Percentiles rank a stretch among this genome's conserved stretches.
These are phyloP conservation scores for Macrosiphum euphorbiae DNA, from an alignment of 2,888 invertebrate genomes.

Conservation along the genomic window DNA sequence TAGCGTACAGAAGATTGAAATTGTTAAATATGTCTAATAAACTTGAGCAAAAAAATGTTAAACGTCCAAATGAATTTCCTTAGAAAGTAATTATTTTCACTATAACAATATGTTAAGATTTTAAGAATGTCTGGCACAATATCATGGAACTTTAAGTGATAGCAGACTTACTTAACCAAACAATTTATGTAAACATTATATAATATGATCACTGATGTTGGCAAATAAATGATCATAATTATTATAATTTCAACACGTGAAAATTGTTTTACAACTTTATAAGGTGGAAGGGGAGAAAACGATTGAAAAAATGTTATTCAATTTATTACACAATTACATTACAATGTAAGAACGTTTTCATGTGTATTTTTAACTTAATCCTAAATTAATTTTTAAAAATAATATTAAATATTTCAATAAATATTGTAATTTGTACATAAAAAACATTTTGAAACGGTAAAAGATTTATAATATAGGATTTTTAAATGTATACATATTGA, in stretches of 20 bases:
- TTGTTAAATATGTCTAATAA: conserved; percentile 21
- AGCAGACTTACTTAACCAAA: conserved; percentile 59
- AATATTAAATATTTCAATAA: not conserved
- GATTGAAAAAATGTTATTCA: not conserved
- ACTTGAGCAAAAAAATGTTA: conserved; percentile 34
- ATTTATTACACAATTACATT: not conserved
- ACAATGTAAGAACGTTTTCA: conserved; percentile 13
- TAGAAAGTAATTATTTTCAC: conserved; percentile 45
- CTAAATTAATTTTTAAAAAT: not conserved
- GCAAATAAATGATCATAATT: conserved; percentile 54
- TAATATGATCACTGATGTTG: conserved; percentile 42
- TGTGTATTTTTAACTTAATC: conserved; percentile 15
- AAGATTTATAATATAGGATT: not conserved
- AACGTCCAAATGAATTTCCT: conserved; percentile 43
- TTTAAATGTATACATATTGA: not conserved
- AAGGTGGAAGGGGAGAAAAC: not conserved
- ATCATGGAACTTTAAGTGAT: conserved; percentile 50
- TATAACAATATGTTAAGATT: conserved; percentile 55
- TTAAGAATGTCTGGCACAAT: conserved; percentile 56
- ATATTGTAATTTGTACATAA: not conserved
- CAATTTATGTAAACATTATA: conserved; percentile 58
- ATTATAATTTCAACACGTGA: conserved; percentile 41
- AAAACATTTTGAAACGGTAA: not conserved
- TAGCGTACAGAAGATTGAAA: not conserved
- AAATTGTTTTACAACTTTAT: conserved; percentile 10